Evolutionary conservation across 2,113 vertebrate species (phyloP).

Genomic region (Myrmecophaga tridactyla): DNA sequence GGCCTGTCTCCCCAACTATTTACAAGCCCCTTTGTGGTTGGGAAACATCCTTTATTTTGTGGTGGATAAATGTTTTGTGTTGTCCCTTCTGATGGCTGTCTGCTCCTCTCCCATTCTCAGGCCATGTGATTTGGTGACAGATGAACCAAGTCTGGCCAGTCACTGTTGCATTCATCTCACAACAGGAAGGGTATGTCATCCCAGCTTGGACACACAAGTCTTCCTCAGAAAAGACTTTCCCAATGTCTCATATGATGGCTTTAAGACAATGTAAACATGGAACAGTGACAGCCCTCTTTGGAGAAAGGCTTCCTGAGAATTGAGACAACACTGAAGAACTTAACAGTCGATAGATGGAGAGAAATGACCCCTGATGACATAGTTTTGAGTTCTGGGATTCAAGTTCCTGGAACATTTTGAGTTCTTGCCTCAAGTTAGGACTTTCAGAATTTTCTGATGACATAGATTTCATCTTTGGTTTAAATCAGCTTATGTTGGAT

Average conservation of each 20-base stretch:
- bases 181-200: not conserved
- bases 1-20: not conserved
- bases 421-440: not conserved
- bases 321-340: too few relatives aligned
- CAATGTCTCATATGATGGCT: not conserved
- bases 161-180: not conserved
- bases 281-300: not conserved
- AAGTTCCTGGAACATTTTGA: not conserved
- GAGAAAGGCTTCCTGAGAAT: not conserved
- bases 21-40: not conserved
- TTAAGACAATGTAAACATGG: not conserved
- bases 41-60: not conserved
- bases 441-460: not conserved
- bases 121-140: not conserved
- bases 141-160: not conserved
- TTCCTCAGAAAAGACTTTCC: not conserved
- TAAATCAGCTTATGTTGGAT: not conserved
- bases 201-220: not conserved
- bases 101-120: not conserved
- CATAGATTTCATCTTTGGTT: constrained; percentile 5
- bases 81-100: not conserved
- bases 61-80: not conserved
- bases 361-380: not conserved
- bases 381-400: not conserved
- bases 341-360: not conserved